These are phyloP conservation scores for Lucilia cuprina DNA, from an alignment of 1,140 invertebrate species.

Conservation along the genomic window DNA sequence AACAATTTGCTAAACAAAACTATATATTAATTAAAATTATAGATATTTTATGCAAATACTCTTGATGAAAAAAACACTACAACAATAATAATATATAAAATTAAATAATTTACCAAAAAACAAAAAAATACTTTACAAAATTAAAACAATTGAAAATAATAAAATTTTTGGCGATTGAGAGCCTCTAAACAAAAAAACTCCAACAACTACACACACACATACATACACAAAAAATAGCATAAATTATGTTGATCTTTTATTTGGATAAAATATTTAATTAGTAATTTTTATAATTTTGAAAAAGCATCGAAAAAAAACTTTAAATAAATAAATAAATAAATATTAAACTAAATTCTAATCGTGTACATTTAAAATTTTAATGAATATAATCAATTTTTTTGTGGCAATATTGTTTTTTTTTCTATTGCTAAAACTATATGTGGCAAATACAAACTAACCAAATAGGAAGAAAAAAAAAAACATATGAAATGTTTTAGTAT, in stretches of 20 bases:
- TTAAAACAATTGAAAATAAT: constrained; percentile 4
- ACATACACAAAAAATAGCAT: neutral
- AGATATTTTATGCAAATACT: neutral
- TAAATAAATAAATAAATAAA: neutral
- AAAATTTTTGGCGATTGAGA: neutral
- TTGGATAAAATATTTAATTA: neutral
- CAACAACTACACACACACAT: too few species aligned
- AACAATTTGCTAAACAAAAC: neutral
- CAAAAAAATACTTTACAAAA: neutral
- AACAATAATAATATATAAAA: neutral
- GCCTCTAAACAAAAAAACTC: neutral
- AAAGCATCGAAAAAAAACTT: too few species aligned
- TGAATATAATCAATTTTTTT: neutral
- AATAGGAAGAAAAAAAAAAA: neutral
- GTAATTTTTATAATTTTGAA: neutral
- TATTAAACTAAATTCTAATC: neutral
- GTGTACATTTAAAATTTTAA: neutral
- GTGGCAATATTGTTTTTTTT: neutral
- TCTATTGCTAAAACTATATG: neutral
- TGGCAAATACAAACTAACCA: neutral
- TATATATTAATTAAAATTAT: constrained; percentile 5
- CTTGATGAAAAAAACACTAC: neutral
- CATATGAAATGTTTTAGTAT: neutral
- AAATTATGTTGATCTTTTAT: neutral
- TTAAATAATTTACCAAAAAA: neutral